phyloP scores from a whole-genome alignment of 2,888 invertebrate genomes.

The Catonia carolina region DNA sequence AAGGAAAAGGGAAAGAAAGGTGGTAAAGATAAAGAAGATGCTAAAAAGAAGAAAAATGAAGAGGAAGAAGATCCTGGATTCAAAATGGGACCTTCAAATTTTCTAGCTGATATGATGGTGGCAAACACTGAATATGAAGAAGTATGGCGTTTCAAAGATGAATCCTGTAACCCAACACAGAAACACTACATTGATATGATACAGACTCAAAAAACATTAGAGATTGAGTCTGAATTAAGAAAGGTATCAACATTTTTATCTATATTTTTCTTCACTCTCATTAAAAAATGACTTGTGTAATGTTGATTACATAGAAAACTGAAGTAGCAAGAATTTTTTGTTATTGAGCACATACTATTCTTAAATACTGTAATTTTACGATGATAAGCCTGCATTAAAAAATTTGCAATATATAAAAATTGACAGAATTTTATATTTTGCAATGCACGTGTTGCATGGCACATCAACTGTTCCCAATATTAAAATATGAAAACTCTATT shows the following conservation, averaged over 20 bases:
- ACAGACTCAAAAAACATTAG: conserved; percentile 61
- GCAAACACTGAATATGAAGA: conserved; percentile 75
- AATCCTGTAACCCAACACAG: conserved; percentile 65
- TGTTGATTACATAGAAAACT: too few relatives aligned
- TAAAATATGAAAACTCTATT: too few relatives aligned
- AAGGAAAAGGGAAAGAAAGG: conserved; percentile 65
- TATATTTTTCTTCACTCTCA: too few relatives aligned
- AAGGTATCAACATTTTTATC: conserved; percentile 50
- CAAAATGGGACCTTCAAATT: conserved; percentile 62
- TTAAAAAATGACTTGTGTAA: too few relatives aligned
- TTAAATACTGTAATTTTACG: too few relatives aligned
- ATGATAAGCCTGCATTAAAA: too few relatives aligned
- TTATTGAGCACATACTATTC: too few relatives aligned
- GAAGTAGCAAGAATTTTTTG: too few relatives aligned
- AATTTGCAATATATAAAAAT: too few relatives aligned
- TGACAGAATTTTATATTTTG: too few relatives aligned
- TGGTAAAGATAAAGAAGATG: conserved; percentile 56
- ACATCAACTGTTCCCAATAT: too few relatives aligned
- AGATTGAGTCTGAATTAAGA: conserved; percentile 76
- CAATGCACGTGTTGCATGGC: too few relatives aligned
- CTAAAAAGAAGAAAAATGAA: conserved; percentile 50
- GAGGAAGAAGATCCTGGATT: conserved; percentile 59
- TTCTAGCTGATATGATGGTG: conserved; percentile 62
- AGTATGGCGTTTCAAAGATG: conserved; percentile 76
- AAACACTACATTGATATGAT: conserved; percentile 75